phyloP scores from a whole-genome alignment of 2,888 invertebrate genomes.

The Bellardia pandia region DNA sequence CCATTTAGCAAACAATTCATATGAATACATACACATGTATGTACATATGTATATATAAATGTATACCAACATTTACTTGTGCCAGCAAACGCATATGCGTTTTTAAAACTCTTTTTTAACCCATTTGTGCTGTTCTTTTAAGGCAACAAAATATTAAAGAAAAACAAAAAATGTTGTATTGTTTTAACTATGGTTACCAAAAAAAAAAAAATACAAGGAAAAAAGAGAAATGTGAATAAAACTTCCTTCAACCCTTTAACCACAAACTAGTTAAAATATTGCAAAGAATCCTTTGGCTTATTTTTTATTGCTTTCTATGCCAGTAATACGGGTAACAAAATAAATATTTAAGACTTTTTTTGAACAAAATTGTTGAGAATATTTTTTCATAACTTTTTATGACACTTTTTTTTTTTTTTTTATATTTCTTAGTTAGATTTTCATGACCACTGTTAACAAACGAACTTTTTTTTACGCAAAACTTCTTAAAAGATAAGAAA shows the following conservation, averaged over 20 bases:
- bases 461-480: constrained; percentile 14
- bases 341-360: constrained; percentile 38
- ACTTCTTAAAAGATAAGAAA: constrained; percentile 42
- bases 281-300: constrained; percentile 36
- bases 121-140: neutral
- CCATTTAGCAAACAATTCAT: constrained; percentile 47
- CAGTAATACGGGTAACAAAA: neutral
- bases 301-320: constrained; percentile 41
- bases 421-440: constrained; percentile 1
- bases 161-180: constrained; percentile 58
- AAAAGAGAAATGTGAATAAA: constrained; percentile 40
- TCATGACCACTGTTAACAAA: constrained; percentile 57
- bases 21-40: too few species aligned
- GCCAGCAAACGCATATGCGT: constrained; percentile 63
- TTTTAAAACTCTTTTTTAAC: constrained; percentile 16
- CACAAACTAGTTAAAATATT: constrained; percentile 58
- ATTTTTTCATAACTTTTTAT: constrained; percentile 47
- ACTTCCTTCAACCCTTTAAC: constrained; percentile 30
- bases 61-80: constrained; percentile 27
- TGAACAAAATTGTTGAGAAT: neutral
- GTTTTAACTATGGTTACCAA: constrained; percentile 58
- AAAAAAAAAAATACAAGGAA: neutral
- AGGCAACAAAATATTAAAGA: neutral
- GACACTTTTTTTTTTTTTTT: constrained; percentile 23
- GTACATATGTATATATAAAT: constrained; percentile 12